Evolutionary conservation across 2,113 vertebrate species (phyloP).

Genomic region (Meles meles): DNA sequence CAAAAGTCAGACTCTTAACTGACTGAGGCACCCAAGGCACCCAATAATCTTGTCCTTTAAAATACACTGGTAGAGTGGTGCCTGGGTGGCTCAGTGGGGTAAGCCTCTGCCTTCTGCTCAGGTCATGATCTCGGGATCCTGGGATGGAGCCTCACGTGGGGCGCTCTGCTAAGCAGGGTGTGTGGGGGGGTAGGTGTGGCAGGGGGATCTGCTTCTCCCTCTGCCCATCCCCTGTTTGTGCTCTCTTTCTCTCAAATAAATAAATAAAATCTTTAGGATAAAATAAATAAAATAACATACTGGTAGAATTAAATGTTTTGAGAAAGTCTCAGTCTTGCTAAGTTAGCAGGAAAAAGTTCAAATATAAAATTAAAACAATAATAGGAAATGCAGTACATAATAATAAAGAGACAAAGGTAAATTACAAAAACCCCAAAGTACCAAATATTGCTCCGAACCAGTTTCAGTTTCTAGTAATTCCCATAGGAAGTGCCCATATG

Average conservation of each 20-base stretch:
- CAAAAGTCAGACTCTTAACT: background rate
- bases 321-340: background rate
- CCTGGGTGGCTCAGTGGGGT: background rate
- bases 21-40: background rate
- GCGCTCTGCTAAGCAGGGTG: background rate
- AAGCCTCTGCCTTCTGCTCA: background rate
- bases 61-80: background rate
- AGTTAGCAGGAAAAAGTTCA: conserved; percentile 25
- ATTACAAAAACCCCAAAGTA: background rate
- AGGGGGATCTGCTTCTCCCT: background rate
- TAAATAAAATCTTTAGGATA: background rate
- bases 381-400: background rate
- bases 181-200: too few relatives aligned
- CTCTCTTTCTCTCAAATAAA: background rate
- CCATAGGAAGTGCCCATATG: background rate
- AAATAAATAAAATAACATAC: background rate
- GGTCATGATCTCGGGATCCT: background rate
- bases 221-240: background rate
- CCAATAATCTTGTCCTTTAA: background rate
- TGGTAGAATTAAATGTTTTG: conserved; percentile 25
- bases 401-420: conserved; percentile 12
- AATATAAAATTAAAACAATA: background rate
- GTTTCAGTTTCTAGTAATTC: conserved; percentile 50
- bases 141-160: background rate
- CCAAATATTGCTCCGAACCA: conserved; percentile 2